phyloP scores from a whole-genome alignment of 2,113 vertebrate species.

The Spilogale gracilis region DNA sequence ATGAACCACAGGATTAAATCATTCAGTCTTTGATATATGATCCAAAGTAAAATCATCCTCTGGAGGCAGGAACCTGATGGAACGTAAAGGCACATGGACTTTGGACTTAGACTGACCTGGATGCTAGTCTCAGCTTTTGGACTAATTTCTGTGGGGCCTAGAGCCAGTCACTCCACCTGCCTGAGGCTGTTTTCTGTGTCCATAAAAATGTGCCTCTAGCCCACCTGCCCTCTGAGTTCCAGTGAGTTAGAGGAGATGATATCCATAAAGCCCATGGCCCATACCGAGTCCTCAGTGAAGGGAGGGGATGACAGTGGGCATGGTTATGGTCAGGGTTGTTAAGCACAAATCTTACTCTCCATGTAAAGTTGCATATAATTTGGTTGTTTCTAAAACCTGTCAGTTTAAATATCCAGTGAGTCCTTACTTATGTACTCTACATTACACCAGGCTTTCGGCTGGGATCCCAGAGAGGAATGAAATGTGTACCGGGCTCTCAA shows the following conservation, averaged over 20 bases:
- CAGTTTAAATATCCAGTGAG: neutral
- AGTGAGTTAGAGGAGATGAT: neutral
- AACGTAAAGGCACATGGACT: neutral
- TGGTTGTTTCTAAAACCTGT: slow-evolving; percentile 40
- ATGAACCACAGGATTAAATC: slow-evolving; percentile 40
- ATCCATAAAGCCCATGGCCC: neutral
- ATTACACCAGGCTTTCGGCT: slow-evolving; percentile 11
- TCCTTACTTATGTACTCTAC: neutral
- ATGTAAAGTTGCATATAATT: neutral
- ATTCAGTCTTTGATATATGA: slow-evolving; percentile 45
- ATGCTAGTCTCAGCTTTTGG: neutral
- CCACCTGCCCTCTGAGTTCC: neutral
- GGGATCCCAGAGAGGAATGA: slow-evolving; percentile 8
- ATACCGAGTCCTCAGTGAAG: neutral
- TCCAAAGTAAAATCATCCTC: slow-evolving; percentile 1
- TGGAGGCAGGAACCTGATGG: neutral
- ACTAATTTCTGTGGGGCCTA: neutral
- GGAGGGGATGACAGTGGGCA: neutral
- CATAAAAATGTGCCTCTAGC: neutral
- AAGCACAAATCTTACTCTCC: slow-evolving; percentile 36
- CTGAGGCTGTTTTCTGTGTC: neutral
- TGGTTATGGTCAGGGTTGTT: neutral
- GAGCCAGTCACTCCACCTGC: neutral
- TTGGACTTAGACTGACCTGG: slow-evolving; percentile 20
- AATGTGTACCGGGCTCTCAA: neutral